Base-by-base conservation (phyloP, 2,797 vertebrate species). In the Platalea minor region DNA sequence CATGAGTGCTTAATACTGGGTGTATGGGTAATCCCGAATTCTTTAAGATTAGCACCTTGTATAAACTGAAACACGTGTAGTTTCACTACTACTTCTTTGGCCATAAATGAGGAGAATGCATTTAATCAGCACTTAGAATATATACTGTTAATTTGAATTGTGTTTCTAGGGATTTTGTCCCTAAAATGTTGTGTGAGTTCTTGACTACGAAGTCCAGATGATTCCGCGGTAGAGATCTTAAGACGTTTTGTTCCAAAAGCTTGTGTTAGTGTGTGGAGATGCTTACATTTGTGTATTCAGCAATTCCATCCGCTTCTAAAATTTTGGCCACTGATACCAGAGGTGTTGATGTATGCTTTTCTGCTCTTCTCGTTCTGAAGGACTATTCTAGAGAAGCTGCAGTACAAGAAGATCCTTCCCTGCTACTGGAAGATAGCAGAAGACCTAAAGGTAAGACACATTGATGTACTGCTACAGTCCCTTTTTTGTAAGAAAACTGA, bases 381-480 rank as follows among this genome's bases (percentile, higher is more conserved):
- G 82, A 39, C 70, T 91, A 76, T 92, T 45, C 93, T 88, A 69
- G 87, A 85, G 95, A 97, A 82, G 54, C 63, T 92, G 46, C 75
- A 94, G 56, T 73, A 24, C 85, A 81, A 76, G 61, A 53, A 63
- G 81, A 82, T 76, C 21, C 79, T 96, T 95, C 93, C 16, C 48
- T 92, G 90, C 77, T 93, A 18, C 56, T 43, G 65, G 94, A 96
- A 91, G 83, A 91, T 6, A 93, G 18, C 60, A 94, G 68, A 54
- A 96, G 23, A 86, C 48, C 64, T 73, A 41, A 96, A 96, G 97
- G 98, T 98, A 94, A 97, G 61, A 73, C 24, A 72, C 45, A 37
- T 6, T 2, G 3, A 11, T 25, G 16, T 33, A 15, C 50, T 80
- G 39, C 28, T 48, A 19, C 33, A 75, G 28, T 7, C 17, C 3